phyloP scores from a whole-genome alignment of 1,140 invertebrate species.

The Drosophila sulfurigaster region DNA sequence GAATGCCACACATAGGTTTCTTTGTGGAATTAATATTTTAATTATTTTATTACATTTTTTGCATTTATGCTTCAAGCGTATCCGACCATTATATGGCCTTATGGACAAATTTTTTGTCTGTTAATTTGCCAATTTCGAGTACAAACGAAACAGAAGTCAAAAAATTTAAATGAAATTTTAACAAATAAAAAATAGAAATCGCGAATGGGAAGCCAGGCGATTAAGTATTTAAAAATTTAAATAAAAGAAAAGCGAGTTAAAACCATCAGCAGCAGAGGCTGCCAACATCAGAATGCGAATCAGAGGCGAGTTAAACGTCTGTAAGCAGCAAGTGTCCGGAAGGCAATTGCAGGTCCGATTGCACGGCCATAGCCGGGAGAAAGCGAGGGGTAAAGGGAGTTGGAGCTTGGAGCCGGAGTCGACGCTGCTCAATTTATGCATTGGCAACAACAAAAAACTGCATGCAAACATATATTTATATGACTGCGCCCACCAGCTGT shows the following conservation, averaged over 20 bases:
- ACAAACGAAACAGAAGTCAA: constrained; percentile 68
- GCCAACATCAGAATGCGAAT: neutral
- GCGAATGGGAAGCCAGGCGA: constrained; percentile 14
- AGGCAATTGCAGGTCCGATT: constrained; percentile 69
- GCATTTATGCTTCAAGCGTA: constrained; percentile 5
- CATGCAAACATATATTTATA: constrained; percentile 81
- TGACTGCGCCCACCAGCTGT: constrained; percentile 66
- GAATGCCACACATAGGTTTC: too few species aligned
- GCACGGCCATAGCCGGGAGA: constrained; percentile 7
- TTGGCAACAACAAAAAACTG: constrained; percentile 55
- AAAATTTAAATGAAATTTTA: constrained; percentile 24
- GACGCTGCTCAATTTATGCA: constrained; percentile 73
- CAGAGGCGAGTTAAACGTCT: constrained; percentile 69
- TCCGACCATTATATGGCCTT: constrained; percentile 19
- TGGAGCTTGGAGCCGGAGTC: constrained; percentile 5
- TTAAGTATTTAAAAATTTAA: constrained; percentile 54
- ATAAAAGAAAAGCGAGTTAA: constrained; percentile 55
- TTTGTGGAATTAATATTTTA: neutral
- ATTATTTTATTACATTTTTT: neutral
- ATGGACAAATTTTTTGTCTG: neutral
- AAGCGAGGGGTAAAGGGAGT: neutral
- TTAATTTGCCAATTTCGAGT: constrained; percentile 58
- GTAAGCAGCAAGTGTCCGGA: constrained; percentile 77
- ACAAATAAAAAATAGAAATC: constrained; percentile 6
- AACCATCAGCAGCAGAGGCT: constrained; percentile 31